Conservation (phyloP, 2,888 invertebrate species). For the Thysanoteuthis rhombus region DNA sequence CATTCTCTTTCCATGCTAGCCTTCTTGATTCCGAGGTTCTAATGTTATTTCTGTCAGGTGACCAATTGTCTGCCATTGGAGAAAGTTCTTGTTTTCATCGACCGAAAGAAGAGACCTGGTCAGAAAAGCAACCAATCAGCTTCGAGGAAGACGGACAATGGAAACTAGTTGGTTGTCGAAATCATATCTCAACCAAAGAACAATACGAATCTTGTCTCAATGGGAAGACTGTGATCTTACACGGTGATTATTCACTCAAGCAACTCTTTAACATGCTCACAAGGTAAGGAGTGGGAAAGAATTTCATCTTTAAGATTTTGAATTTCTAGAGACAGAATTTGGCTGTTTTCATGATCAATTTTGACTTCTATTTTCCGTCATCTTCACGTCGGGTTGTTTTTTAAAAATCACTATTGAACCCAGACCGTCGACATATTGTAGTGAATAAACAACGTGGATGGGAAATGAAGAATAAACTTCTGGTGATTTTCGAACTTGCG, state of each 20-base stretch:
- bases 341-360: too few species aligned
- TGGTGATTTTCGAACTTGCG: too few species aligned
- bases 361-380: too few species aligned
- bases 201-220: background rate
- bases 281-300: background rate
- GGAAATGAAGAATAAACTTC: too few species aligned
- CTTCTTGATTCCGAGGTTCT: too few species aligned
- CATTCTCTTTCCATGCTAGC: too few species aligned
- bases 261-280: background rate
- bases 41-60: background rate
- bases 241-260: conserved; percentile 27
- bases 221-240: conserved; percentile 18
- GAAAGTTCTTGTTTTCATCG: background rate
- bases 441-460: too few species aligned
- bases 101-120: conserved; percentile 17
- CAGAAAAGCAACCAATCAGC: background rate
- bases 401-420: too few species aligned
- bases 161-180: background rate
- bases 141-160: background rate
- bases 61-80: background rate
- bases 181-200: background rate
- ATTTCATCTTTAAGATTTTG: too few species aligned
- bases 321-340: too few species aligned
- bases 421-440: too few species aligned
- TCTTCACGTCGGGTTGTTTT: too few species aligned